Evolutionary conservation across 2,113 vertebrate genomes (phyloP).

Genomic region (Carassius auratus): DNA sequence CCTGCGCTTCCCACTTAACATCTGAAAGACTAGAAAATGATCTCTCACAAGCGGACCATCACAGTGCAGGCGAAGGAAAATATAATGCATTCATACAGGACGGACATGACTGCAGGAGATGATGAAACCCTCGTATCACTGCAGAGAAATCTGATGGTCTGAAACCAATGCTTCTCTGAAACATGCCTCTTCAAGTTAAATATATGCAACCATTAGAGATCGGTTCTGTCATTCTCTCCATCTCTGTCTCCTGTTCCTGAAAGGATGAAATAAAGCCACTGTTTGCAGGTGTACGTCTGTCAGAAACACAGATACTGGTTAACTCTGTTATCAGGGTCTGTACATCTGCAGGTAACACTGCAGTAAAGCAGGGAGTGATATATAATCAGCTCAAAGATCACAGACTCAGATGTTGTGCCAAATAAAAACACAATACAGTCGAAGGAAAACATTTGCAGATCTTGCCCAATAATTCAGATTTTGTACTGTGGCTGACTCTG

Average conservation of each 20-base stretch:
- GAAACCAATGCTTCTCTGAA: slow-evolving; percentile 38
- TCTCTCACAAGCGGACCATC: slow-evolving; percentile 74
- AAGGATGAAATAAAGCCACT: not conserved
- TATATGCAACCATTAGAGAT: slow-evolving; percentile 29
- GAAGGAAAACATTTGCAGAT: no score
- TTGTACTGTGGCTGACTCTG: no score
- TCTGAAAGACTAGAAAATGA: slow-evolving; percentile 46
- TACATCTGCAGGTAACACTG: not conserved
- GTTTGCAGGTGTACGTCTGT: not conserved
- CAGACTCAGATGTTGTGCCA: no score
- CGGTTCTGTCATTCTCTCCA: not conserved
- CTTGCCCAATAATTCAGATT: no score
- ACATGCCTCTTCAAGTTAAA: slow-evolving; percentile 7
- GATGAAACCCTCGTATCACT: not conserved
- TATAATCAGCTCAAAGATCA: no score
- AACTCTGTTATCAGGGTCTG: not conserved
- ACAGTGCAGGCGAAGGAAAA: slow-evolving; percentile 44
- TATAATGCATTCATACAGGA: not conserved
- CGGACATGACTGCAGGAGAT: not conserved
- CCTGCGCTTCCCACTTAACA: slow-evolving; percentile 31
- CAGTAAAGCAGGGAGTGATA: not conserved
- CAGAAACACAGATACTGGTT: not conserved
- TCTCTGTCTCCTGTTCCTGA: not conserved
- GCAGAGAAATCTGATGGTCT: slow-evolving; percentile 61
- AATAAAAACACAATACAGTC: no score